Evolutionary conservation across 2,888 invertebrate species (phyloP).

Genomic region (Dyspetes luteomarginatus): DNA sequence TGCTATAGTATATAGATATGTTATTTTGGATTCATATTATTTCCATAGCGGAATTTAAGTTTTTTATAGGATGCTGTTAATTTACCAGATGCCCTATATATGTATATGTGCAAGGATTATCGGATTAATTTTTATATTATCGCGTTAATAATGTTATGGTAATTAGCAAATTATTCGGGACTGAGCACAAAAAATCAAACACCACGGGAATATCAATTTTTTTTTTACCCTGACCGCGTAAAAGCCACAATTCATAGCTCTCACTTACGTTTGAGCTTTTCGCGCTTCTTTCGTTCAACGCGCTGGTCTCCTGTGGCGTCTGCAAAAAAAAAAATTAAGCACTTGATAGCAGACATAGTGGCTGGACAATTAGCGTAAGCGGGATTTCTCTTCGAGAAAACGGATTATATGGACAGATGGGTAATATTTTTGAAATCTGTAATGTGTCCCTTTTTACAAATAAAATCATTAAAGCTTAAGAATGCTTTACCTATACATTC

Average conservation of each 20-base stretch:
- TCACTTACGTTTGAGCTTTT: conserved; percentile 60
- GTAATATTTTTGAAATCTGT: too few relatives aligned
- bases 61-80: background rate
- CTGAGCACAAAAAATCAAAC: background rate
- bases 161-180: conserved; percentile 11
- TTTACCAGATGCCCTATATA: background rate
- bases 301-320: conserved; percentile 37
- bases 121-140: background rate
- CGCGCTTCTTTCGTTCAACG: conserved; percentile 54
- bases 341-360: conserved; percentile 26
- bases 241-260: background rate
- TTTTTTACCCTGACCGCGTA: conserved; percentile 8
- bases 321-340: conserved; percentile 53
- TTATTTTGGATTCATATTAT: background rate
- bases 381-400: background rate
- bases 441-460: too few relatives aligned
- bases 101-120: background rate
- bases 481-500: too few relatives aligned
- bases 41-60: background rate
- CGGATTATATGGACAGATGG: background rate
- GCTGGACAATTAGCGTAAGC: conserved; percentile 1
- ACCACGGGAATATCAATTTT: background rate
- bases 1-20: background rate
- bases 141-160: conserved; percentile 12
- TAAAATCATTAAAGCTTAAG: too few relatives aligned